Conservation (phyloP, 2,113 vertebrate genomes). For the Sinosuthora webbiana region DNA sequence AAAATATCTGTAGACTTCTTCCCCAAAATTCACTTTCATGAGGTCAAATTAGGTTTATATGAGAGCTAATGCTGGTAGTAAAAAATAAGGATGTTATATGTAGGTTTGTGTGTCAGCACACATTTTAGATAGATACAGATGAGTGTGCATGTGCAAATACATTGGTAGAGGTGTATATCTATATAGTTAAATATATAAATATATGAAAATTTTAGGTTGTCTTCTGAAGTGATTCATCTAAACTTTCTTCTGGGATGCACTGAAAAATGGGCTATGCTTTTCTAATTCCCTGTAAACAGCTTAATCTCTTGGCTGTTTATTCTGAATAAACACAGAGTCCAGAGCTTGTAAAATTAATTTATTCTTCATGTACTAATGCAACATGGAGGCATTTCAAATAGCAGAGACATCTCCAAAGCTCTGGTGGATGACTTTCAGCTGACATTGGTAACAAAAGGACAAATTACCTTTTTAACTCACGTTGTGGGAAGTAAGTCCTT, state of each 20-base stretch:
- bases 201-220: neutral
- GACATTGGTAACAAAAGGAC: neutral
- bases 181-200: neutral
- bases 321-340: neutral
- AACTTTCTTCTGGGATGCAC: neutral
- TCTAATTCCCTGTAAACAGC: neutral
- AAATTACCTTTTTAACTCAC: neutral
- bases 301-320: neutral
- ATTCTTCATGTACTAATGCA: neutral
- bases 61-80: neutral
- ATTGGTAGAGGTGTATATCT: neutral
- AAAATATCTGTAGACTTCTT: neutral
- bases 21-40: neutral
- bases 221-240: neutral
- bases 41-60: neutral
- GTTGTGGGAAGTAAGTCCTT: neutral
- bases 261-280: neutral
- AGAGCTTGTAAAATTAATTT: neutral
- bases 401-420: neutral
- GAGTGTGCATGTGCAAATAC: neutral
- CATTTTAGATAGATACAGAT: neutral
- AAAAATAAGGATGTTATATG: neutral
- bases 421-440: neutral
- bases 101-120: neutral
- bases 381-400: neutral